phyloP scores from a whole-genome alignment of 2,888 invertebrate species.

The Eumerus sabulonum region DNA sequence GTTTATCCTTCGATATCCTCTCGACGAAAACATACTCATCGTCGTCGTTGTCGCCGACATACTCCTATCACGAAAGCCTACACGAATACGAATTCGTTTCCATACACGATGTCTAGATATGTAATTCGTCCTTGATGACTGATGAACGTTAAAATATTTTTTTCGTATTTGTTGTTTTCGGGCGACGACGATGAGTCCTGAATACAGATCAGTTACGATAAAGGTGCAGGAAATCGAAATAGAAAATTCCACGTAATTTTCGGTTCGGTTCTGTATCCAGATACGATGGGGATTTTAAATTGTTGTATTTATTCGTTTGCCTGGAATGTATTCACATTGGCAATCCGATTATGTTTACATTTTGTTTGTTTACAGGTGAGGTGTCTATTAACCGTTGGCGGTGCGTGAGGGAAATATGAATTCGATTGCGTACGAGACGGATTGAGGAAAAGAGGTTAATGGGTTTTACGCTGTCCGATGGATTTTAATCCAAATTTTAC shows the following conservation, averaged over 20 bases:
- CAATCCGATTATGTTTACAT: slow-evolving; percentile 45
- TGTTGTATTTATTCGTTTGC: slow-evolving; percentile 33
- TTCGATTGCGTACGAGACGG: background rate
- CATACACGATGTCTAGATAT: background rate
- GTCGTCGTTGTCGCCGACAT: too few species aligned
- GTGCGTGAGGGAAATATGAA: slow-evolving; percentile 34
- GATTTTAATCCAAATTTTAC: too few species aligned
- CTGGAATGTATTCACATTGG: slow-evolving; percentile 18
- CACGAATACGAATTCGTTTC: background rate
- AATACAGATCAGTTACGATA: slow-evolving; percentile 19
- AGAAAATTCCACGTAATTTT: slow-evolving; percentile 34
- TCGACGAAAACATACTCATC: too few species aligned
- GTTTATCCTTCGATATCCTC: too few species aligned
- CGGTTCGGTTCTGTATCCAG: slow-evolving; percentile 3
- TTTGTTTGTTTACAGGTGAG: slow-evolving; percentile 52
- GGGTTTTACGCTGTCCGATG: too few species aligned
- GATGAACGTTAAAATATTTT: slow-evolving; percentile 57
- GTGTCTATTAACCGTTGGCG: slow-evolving; percentile 24
- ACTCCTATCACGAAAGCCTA: background rate
- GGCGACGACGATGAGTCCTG: slow-evolving; percentile 17
- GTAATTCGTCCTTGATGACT: slow-evolving; percentile 53
- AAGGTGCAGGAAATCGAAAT: background rate
- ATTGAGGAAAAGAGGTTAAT: too few species aligned
- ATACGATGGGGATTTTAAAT: slow-evolving; percentile 37
- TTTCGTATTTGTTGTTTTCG: slow-evolving; percentile 34